These are phyloP conservation scores for Xanthostigma xanthostigma DNA, from an alignment of 2,888 invertebrate genomes.

Conservation along the genomic window DNA sequence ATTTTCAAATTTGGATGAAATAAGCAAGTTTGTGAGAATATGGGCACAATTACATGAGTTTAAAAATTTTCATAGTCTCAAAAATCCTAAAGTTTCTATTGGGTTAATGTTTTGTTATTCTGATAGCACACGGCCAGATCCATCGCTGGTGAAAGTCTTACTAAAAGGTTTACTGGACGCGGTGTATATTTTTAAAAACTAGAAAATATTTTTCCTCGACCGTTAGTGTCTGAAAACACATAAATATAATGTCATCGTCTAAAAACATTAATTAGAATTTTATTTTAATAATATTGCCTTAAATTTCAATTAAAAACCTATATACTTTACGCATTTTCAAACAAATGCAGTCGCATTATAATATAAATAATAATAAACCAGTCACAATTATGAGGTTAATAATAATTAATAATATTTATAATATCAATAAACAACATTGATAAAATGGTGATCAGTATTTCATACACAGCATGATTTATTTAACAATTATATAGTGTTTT, in stretches of 20 bases:
- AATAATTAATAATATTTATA: conserved; percentile 7
- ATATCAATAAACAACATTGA: conserved; percentile 34
- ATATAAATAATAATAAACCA: not conserved
- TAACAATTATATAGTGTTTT: not conserved
- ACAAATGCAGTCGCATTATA: conserved; percentile 27
- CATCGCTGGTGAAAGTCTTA: too few species aligned
- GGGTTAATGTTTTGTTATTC: too few species aligned
- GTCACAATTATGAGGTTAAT: not conserved
- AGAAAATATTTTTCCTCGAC: not conserved
- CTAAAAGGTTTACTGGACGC: not conserved
- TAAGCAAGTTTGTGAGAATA: too few species aligned
- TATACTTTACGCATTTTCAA: conserved; percentile 28
- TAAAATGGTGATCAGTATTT: conserved; percentile 24
- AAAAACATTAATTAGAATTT: too few species aligned
- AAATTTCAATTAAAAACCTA: too few species aligned
- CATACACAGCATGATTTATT: conserved; percentile 33
- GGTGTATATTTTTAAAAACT: not conserved
- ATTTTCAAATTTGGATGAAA: too few species aligned
- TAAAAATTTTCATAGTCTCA: too few species aligned
- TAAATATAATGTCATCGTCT: too few species aligned
- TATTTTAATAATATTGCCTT: too few species aligned
- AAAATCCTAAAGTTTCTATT: too few species aligned
- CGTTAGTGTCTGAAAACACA: not conserved
- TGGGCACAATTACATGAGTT: too few species aligned
- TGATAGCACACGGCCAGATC: too few species aligned